Conservation (phyloP, 2,113 vertebrate genomes). For the Rousettus leschenaultii region DNA sequence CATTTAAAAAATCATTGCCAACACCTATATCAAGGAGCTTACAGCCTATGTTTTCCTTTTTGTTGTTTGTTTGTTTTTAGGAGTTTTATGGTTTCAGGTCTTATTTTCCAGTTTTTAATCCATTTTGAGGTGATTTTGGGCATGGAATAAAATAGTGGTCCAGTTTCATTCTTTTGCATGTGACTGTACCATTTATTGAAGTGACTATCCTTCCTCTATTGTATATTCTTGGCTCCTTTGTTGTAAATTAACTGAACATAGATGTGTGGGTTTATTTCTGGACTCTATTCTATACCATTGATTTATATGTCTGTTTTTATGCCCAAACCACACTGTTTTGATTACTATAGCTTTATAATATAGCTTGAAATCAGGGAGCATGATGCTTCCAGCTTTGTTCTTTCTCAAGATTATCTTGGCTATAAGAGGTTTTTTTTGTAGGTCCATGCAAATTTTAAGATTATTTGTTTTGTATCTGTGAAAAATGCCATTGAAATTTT, state of each 20-base stretch:
- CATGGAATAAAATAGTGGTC: background rate
- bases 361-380: background rate
- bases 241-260: background rate
- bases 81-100: background rate
- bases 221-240: background rate
- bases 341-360: background rate
- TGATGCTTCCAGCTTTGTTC: background rate
- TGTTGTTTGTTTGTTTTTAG: background rate
- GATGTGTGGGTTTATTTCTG: background rate
- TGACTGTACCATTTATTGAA: background rate
- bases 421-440: background rate
- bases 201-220: background rate
- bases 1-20: background rate
- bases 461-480: background rate
- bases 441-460: background rate
- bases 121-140: background rate
- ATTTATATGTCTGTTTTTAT: background rate
- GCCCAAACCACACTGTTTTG: background rate
- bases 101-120: background rate
- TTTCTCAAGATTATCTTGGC: background rate
- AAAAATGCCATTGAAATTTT: background rate
- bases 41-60: background rate
- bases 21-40: background rate
- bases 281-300: background rate
- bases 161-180: background rate